phyloP scores from a whole-genome alignment of 2,888 invertebrate genomes.

The Abrostola tripartita region DNA sequence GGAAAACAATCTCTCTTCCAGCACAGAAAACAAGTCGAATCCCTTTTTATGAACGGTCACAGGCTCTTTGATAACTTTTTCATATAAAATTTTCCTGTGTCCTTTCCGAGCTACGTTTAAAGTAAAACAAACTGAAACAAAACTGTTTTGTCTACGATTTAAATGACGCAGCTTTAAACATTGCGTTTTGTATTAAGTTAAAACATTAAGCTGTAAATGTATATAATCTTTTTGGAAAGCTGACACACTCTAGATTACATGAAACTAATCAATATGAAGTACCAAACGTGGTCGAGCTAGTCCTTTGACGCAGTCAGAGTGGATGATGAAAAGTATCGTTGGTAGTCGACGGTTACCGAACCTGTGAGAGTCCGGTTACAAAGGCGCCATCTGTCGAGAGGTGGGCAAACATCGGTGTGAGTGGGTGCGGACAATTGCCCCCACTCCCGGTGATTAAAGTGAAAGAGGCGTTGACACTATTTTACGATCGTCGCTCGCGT shows the following conservation, averaged over 20 bases:
- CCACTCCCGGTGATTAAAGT: slow-evolving; percentile 87
- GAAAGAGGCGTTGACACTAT: slow-evolving; percentile 85
- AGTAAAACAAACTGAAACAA: slow-evolving; percentile 57
- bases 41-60: slow-evolving; percentile 79
- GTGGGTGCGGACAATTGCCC: slow-evolving; percentile 82
- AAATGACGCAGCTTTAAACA: slow-evolving; percentile 16
- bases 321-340: slow-evolving; percentile 80
- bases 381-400: slow-evolving; percentile 82
- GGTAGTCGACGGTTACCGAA: slow-evolving; percentile 72
- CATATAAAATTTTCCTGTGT: slow-evolving; percentile 70
- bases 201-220: background rate
- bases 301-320: slow-evolving; percentile 69
- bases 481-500: slow-evolving; percentile 77
- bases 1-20: slow-evolving; percentile 80
- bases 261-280: slow-evolving; percentile 61
- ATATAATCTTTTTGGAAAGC: slow-evolving; percentile 12
- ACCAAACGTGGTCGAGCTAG: slow-evolving; percentile 52
- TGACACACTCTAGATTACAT: slow-evolving; percentile 26
- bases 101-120: slow-evolving; percentile 65
- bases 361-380: slow-evolving; percentile 78
- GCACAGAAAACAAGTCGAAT: slow-evolving; percentile 79
- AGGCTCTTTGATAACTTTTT: slow-evolving; percentile 68
- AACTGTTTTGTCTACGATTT: slow-evolving; percentile 43
- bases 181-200: background rate
- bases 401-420: slow-evolving; percentile 80